Conservation (phyloP, 2,113 vertebrate species). For the Hyperoodon ampullatus region DNA sequence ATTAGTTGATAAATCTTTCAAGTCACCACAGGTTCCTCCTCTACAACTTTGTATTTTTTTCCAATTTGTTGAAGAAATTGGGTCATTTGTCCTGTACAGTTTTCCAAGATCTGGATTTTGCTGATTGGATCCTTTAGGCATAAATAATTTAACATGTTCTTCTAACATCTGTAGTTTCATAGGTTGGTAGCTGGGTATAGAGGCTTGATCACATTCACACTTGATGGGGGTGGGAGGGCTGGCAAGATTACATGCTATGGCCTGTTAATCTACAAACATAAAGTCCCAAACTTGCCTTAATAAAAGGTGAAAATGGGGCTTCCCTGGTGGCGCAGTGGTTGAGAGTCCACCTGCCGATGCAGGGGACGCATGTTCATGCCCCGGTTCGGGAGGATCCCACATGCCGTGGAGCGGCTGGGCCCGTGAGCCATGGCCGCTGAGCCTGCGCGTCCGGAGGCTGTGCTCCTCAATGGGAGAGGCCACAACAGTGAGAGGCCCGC, state of each 20-base stretch:
- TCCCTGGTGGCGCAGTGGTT: too few species aligned
- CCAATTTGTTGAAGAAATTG: not conserved
- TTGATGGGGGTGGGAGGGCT: not conserved
- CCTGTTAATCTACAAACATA: not conserved
- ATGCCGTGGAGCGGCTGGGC: too few species aligned
- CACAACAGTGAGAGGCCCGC: too few species aligned
- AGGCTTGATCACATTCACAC: not conserved
- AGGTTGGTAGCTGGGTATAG: not conserved
- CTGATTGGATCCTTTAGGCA: not conserved
- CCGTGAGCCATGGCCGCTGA: too few species aligned
- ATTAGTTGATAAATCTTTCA: not conserved
- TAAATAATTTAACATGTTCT: not conserved
- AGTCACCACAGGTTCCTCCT: not conserved
- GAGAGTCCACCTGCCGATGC: too few species aligned
- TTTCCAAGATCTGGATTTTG: not conserved
- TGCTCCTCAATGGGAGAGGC: too few species aligned
- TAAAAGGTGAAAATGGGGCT: constrained; percentile 75
- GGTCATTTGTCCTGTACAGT: not conserved
- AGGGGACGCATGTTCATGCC: too few species aligned
- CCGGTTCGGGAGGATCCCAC: too few species aligned
- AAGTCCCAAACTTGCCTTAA: constrained; percentile 82
- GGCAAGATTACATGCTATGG: not conserved
- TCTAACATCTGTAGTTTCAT: not conserved
- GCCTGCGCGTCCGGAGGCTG: too few species aligned
- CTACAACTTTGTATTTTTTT: not conserved